phyloP scores from a whole-genome alignment of 2,888 invertebrate genomes.

The Imbricaverruca yamaguchii region DNA sequence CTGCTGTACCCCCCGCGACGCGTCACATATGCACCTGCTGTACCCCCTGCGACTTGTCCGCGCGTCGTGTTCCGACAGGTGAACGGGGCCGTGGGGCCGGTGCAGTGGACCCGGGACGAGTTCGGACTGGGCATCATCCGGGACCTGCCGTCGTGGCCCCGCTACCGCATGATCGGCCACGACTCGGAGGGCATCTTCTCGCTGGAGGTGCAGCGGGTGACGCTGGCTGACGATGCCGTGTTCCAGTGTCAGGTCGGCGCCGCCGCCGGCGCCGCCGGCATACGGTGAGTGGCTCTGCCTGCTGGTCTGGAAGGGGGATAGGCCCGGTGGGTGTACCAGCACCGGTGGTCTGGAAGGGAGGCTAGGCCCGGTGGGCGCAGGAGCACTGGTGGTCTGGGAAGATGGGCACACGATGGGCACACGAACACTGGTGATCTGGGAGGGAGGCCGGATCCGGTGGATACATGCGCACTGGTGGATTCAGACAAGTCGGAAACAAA shows the following conservation, averaged over 20 bases:
- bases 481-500: no score
- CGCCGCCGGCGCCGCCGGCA: slow-evolving; percentile 53
- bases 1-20: no score
- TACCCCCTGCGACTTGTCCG: background rate
- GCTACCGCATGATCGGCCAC: slow-evolving; percentile 93
- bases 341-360: no score
- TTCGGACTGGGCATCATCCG: slow-evolving; percentile 89
- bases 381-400: no score
- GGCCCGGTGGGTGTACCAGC: no score
- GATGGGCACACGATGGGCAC: no score
- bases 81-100: slow-evolving; percentile 52
- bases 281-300: slow-evolving; percentile 40
- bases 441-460: no score
- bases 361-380: no score
- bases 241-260: slow-evolving; percentile 93
- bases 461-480: no score
- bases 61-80: background rate
- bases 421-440: no score
- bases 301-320: no score
- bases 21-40: no score
- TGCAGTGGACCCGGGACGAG: slow-evolving; percentile 97
- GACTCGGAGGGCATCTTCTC: slow-evolving; percentile 92
- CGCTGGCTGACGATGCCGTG: slow-evolving; percentile 82
- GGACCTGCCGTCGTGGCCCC: slow-evolving; percentile 80
- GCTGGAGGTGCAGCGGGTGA: slow-evolving; percentile 78